These are phyloP conservation scores for Micromussa lordhowensis DNA, from an alignment of 92 coral and sea anemone genomes.

Conservation along the genomic window DNA sequence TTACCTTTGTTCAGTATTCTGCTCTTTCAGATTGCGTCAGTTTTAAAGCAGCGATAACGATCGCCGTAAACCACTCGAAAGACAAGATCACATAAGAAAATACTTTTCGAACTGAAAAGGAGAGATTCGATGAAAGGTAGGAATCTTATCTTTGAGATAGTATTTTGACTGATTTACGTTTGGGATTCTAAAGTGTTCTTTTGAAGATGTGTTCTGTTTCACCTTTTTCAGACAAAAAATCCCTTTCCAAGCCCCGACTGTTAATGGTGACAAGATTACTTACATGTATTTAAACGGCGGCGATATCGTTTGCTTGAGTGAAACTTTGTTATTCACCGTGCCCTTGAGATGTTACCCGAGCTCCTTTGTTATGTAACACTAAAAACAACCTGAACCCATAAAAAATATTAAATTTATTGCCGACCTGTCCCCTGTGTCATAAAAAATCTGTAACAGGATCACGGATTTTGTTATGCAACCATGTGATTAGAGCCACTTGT, in stretches of 20 bases:
- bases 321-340: neutral
- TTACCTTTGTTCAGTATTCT: neutral
- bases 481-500: neutral
- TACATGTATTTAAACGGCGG: neutral
- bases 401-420: neutral
- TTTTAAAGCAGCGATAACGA: too few relatives aligned
- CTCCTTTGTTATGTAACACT: neutral
- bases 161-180: neutral
- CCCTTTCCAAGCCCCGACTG: neutral
- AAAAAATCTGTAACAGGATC: neutral
- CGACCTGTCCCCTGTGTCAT: neutral
- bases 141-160: neutral
- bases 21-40: neutral
- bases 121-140: slow-evolving; percentile 17
- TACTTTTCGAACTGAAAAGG: neutral
- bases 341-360: neutral
- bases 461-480: neutral
- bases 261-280: neutral
- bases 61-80: neutral
- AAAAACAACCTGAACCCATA: neutral
- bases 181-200: neutral
- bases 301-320: neutral
- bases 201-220: neutral
- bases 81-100: neutral
- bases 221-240: neutral